phyloP scores from a whole-genome alignment of 64 coral and sea anemone genomes.

The Trachythela sp. region DNA sequence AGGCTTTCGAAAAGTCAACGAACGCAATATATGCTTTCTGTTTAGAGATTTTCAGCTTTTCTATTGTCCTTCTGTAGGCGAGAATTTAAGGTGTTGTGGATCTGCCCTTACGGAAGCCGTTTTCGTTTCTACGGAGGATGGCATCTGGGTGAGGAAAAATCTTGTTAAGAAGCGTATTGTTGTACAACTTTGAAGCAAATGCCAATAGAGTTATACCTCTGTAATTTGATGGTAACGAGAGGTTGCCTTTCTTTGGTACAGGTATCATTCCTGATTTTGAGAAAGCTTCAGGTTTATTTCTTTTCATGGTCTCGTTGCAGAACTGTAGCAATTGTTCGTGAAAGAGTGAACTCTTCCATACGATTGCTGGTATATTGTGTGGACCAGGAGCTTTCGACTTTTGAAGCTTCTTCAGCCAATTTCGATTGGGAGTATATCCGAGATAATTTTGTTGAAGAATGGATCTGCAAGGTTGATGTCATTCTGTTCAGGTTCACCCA shows the following conservation, averaged over 20 bases:
- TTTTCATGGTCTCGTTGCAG: slow-evolving; percentile 24
- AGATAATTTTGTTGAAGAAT: slow-evolving; percentile 42
- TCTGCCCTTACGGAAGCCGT: slow-evolving; percentile 44
- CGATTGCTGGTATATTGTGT: not conserved
- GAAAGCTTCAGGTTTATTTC: slow-evolving; percentile 28
- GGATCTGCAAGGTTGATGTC: slow-evolving; percentile 21
- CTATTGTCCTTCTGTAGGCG: slow-evolving; percentile 35
- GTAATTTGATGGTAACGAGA: slow-evolving; percentile 17
- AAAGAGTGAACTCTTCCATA: not conserved
- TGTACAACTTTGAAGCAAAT: slow-evolving; percentile 37
- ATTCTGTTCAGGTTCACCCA: slow-evolving; percentile 22
- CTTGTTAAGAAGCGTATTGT: slow-evolving; percentile 34
- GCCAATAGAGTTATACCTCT: slow-evolving; percentile 42
- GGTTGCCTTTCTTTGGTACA: slow-evolving; percentile 35
- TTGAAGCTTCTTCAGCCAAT: not conserved
- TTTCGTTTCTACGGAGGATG: slow-evolving; percentile 35
- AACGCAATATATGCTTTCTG: not conserved
- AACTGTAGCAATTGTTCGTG: slow-evolving; percentile 31
- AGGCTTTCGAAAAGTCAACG: not conserved
- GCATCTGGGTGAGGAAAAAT: slow-evolving; percentile 21
- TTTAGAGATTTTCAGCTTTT: slow-evolving; percentile 32
- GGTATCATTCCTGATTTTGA: slow-evolving; percentile 1
- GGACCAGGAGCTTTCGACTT: not conserved
- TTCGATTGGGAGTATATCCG: slow-evolving; percentile 16
- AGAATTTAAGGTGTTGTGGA: slow-evolving; percentile 36